phyloP scores from a whole-genome alignment of 2,888 invertebrate species.

The Erannis defoliaria region DNA sequence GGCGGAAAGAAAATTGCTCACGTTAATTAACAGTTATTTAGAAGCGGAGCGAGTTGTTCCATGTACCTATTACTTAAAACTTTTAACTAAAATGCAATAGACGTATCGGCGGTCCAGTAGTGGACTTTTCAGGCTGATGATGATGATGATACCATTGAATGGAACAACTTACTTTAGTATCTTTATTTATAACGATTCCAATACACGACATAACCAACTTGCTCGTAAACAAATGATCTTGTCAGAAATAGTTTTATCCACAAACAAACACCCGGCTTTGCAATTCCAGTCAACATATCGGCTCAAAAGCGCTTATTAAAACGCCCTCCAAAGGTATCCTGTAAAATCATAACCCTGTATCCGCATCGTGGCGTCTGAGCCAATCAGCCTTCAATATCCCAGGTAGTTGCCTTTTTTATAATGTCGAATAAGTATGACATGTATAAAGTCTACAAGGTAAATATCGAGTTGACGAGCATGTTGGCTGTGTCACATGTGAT shows the following conservation, averaged over 20 bases:
- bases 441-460: too few species aligned
- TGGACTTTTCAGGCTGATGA: too few species aligned
- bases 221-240: background rate
- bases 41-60: constrained; percentile 21
- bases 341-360: too few species aligned
- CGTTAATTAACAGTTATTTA: constrained; percentile 27
- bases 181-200: background rate
- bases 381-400: too few species aligned
- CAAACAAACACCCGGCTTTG: too few species aligned
- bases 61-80: background rate
- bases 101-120: too few species aligned
- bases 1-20: constrained; percentile 35
- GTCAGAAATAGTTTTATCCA: background rate
- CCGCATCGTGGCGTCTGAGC: too few species aligned
- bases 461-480: background rate
- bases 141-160: background rate
- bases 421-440: background rate
- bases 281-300: too few species aligned
- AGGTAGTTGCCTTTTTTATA: too few species aligned
- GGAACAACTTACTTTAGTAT: constrained; percentile 20
- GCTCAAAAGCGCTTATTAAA: too few species aligned
- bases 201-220: constrained; percentile 11
- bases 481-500: constrained; percentile 3
- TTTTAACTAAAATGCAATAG: background rate
- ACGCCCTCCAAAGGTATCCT: too few species aligned